Percentiles rank a stretch among this genome's conserved stretches.
Evolutionary conservation across 2,888 invertebrate genomes (phyloP).

Genomic region (Ochropleura plecta): DNA sequence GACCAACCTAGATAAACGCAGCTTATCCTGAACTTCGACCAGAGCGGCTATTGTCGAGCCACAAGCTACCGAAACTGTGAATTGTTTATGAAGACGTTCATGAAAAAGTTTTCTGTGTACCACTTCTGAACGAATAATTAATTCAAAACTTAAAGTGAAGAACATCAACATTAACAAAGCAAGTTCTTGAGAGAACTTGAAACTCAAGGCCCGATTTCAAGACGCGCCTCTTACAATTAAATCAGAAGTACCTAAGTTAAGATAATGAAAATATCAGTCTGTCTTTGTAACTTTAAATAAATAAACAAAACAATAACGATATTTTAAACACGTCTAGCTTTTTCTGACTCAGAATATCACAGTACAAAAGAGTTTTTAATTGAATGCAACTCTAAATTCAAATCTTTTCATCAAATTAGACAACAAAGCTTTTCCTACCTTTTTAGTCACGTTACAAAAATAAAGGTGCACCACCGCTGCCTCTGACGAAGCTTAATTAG

Average conservation of each 20-base stretch:
- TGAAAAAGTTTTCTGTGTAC: conserved; percentile 18
- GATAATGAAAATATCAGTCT: conserved; percentile 22
- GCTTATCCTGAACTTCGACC: no score
- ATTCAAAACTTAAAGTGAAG: conserved; percentile 50
- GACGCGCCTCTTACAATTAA: conserved; percentile 18
- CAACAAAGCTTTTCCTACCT: conserved; percentile 53
- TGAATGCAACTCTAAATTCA: conserved; percentile 28
- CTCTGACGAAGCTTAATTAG: conserved; percentile 81
- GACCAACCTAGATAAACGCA: no score
- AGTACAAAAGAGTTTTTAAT: conserved; percentile 28
- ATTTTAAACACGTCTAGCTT: background rate
- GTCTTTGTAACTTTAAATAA: conserved; percentile 8
- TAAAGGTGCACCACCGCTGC: conserved; percentile 64
- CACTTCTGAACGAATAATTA: conserved; percentile 30
- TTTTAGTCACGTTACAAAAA: conserved; percentile 62
- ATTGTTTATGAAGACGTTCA: conserved; percentile 27
- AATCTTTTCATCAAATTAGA: conserved; percentile 46
- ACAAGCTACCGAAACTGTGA: background rate
- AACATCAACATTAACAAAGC: conserved; percentile 33
- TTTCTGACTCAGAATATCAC: background rate
- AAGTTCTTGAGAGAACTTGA: conserved; percentile 21
- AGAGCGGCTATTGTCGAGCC: no score
- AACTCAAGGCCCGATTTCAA: conserved; percentile 19
- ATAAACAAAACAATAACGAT: background rate
- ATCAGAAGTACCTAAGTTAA: background rate